Base-by-base conservation (phyloP, 30 jellyfish, hydroid and myxozoan genomes). In the Rhopilema esculentum region DNA sequence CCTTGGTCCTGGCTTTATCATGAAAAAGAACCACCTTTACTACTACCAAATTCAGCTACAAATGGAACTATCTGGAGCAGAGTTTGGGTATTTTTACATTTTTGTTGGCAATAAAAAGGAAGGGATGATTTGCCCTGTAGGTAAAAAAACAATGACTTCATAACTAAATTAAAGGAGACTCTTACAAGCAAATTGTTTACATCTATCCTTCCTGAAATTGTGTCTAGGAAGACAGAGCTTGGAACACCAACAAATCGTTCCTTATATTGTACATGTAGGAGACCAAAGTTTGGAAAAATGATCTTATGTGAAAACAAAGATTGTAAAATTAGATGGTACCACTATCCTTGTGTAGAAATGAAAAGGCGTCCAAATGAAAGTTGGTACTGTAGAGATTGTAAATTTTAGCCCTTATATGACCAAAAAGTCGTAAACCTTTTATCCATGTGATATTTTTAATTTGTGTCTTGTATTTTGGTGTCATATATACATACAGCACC, bases 251-350 rank as follows among this genome's bases (percentile, higher is more conserved):
- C 57, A 40, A 40, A 40, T 40, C 57, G 57, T 40, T 40, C 57
- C 6, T 40, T 40, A 40, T 40, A 7, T 63, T 63, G 73, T 63
- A 24, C 30, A 63, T 63, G 73, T 63, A 63, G 30, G 73, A n/a
- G 29, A 63, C 73, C 73, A 63, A 24, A 63, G 30, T 63, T 63
- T 63, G 73, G 73, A 17, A 17, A 63, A n/a, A 63, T 17, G 73
- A 63, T 17, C 27, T 24, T 63, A 19, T 63, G 73, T 24, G n/a
- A 17, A 63, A 63, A 63, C 30, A 63, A 24, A n/a, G 27, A n/a
- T n/a, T 63, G 73, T 63, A 63, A 63, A 63, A 63, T 63, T 19
- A 24, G 73, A 63, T 63, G 73, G 73, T 63, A 63, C 30, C 73
- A 63, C 30, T 63, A 63, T 63, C 73, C 73, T 24, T 63, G 73